These are phyloP conservation scores for Rostratula benghalensis DNA, from an alignment of 2,113 vertebrate species.

Conservation along the genomic window DNA sequence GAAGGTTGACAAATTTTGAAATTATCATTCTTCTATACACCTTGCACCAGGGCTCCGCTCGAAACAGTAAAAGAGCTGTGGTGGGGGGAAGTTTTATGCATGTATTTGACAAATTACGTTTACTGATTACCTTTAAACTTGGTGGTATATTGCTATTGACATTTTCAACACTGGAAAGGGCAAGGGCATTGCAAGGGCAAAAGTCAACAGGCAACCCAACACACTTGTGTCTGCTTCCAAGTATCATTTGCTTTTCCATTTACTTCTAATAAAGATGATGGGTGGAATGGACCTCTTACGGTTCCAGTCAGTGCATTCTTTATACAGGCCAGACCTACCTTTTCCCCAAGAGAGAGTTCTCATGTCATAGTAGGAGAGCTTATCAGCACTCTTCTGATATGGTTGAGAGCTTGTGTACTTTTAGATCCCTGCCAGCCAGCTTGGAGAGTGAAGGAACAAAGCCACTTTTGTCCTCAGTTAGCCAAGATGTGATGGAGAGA, in stretches of 20 bases:
- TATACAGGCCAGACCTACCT: background rate
- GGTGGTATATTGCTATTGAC: background rate
- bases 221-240: background rate
- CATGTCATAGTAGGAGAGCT: background rate
- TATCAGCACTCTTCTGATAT: background rate
- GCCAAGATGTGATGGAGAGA: background rate
- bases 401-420: background rate
- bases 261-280: background rate
- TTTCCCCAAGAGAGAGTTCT: background rate
- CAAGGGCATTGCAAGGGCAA: background rate
- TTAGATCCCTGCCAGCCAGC: background rate
- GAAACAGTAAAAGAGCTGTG: background rate
- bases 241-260: background rate
- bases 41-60: background rate
- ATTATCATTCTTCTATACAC: background rate
- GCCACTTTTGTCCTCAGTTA: background rate
- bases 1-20: background rate
- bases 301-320: background rate
- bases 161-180: background rate
- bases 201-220: background rate
- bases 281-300: background rate
- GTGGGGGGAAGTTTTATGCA: fast-evolving
- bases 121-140: background rate
- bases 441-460: background rate
- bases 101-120: background rate